phyloP scores from a whole-genome alignment of 1,140 invertebrate genomes.

The Choristoneura fumiferana region DNA sequence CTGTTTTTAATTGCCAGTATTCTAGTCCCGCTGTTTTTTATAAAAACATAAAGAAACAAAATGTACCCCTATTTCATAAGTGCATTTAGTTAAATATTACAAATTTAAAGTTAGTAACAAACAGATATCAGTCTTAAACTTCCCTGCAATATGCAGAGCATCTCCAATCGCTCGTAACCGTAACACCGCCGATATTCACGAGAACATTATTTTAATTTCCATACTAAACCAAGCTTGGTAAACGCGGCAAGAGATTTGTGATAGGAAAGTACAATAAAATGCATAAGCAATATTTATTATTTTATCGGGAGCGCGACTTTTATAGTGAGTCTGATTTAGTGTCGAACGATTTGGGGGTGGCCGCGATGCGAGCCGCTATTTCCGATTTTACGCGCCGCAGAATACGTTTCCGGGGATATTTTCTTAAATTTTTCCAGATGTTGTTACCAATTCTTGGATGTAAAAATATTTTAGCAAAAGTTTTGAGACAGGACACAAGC shows the following conservation, averaged over 20 bases:
- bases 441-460: neutral
- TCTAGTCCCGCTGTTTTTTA: too few relatives aligned
- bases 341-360: conserved; percentile 45
- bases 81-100: too few relatives aligned
- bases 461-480: neutral
- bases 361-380: conserved; percentile 46
- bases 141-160: too few relatives aligned
- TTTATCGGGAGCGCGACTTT: conserved; percentile 46
- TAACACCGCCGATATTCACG: neutral
- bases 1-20: too few relatives aligned
- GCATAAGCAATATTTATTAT: conserved; percentile 58
- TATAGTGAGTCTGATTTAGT: conserved; percentile 58
- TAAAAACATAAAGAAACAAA: too few relatives aligned
- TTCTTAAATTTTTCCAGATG: conserved; percentile 7
- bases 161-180: neutral
- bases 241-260: conserved; percentile 32
- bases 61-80: too few relatives aligned
- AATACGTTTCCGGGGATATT: conserved; percentile 3
- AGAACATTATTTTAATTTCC: conserved; percentile 13
- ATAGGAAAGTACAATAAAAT: conserved; percentile 48
- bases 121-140: too few relatives aligned
- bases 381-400: conserved; percentile 54
- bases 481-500: too few relatives aligned
- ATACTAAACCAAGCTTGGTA: conserved; percentile 2
- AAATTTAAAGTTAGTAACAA: too few relatives aligned